Evolutionary conservation across 2,888 invertebrate species (phyloP), one percentile per base, ranked within the genome.

Genomic region (Diarsia brunnea): DNA sequence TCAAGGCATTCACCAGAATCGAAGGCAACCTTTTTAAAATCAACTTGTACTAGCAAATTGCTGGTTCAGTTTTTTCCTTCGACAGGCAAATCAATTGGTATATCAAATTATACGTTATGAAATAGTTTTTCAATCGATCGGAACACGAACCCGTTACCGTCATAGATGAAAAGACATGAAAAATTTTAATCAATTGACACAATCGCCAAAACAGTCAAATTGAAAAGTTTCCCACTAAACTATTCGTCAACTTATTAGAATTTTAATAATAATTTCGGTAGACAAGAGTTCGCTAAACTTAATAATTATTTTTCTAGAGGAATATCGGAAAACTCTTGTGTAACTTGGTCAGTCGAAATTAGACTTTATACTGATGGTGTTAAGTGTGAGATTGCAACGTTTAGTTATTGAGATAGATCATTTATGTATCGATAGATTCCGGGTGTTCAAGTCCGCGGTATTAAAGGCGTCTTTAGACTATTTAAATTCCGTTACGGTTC

Each of bases 401-500:
- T 79, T 81, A 38, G 65, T 81, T 85, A 79, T 74, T 81, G 78
- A 89, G 85, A 89, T 90, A 89, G 81, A 89, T 88, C 89, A 88
- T 92, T 91, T 88, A 75, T 77, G 81, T 85, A 84, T 87, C 80
- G 90, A 86, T 82, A 88, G 88, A 91, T 90, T 91, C 91, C 91
- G 87, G 88, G 90, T 92, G 92, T 89, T 91, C 90, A 87, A 88
- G 88, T 90, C 87, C 89, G 90, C 89, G 90, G 89, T 91, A 89
- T 91, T 93, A 93, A 94, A 95, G 93, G 93, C 93, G 94, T 93
- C 94, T 95, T 93, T 92, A 94, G 96, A 96, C 96, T 95, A 96
- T 95, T 96, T 95, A 95, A 96, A 96, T 97, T 96, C 96, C 96
- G 84, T 93, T 95, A 89, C 94, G 96, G 96, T 96, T 97, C 96